A percentile compares a stretch with the other conserved stretches of the same genome.
These are phyloP conservation scores for Sylvia borin DNA, from an alignment of 2,797 vertebrate species.

Conservation along the genomic window DNA sequence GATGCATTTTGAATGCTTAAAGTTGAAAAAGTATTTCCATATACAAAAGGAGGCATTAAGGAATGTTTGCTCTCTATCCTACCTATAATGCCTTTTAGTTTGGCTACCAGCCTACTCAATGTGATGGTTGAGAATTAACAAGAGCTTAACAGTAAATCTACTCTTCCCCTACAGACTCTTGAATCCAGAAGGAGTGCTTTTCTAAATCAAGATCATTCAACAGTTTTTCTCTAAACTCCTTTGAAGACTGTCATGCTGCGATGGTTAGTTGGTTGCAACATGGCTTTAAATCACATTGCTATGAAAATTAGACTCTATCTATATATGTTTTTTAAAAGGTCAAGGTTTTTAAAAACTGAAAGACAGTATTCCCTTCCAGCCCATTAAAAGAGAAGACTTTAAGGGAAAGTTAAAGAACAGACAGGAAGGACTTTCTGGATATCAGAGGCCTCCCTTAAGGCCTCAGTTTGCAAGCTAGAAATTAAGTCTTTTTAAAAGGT, in stretches of 20 bases:
- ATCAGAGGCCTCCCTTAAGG: not conserved
- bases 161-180: not conserved
- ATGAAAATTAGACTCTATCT: not conserved
- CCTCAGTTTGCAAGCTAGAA: not conserved
- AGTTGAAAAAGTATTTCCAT: not conserved
- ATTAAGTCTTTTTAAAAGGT: not conserved
- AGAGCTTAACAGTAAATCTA: not conserved
- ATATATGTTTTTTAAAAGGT: not conserved
- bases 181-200: not conserved
- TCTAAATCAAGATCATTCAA: not conserved
- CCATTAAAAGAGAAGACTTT: not conserved
- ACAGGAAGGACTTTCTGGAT: not conserved
- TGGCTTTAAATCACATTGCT: not conserved
- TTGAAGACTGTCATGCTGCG: not conserved
- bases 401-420: not conserved
- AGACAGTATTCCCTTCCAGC: not conserved
- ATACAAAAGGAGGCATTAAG: not conserved
- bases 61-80: not conserved
- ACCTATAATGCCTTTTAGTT: conserved; percentile 4
- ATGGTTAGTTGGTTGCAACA: not conserved
- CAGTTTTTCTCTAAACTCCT: not conserved
- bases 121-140: conserved; percentile 16
- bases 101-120: not conserved
- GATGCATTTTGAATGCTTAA: not conserved
- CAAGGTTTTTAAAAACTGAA: not conserved